Conservation (phyloP, 2,113 vertebrate species). For the Catagonus wagneri region DNA sequence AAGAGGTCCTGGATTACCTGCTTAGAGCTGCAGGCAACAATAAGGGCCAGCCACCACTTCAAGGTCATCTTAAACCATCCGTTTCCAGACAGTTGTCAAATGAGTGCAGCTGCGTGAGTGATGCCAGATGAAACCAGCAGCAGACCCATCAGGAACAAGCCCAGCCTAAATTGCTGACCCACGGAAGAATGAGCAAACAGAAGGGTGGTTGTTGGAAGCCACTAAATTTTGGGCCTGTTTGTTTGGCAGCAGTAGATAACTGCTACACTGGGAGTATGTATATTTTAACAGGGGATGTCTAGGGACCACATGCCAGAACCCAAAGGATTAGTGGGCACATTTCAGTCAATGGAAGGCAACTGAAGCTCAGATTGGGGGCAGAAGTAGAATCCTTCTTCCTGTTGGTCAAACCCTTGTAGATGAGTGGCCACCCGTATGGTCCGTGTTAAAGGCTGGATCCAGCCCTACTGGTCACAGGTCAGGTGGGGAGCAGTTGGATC, state of each 20-base stretch:
- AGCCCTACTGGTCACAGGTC: neutral
- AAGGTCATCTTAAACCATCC: neutral
- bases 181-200: neutral
- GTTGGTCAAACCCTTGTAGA: neutral
- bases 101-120: neutral
- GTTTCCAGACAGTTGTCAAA: neutral
- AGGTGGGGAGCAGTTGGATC: neutral
- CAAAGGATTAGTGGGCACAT: too few species aligned
- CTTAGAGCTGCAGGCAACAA: neutral
- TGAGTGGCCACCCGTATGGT: rapidly evolving
- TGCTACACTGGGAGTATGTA: neutral
- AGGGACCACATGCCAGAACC: rapidly evolving
- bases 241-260: neutral
- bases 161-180: neutral
- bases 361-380: neutral
- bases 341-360: neutral
- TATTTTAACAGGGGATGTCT: neutral
- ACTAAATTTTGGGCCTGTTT: neutral
- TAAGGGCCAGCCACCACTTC: neutral
- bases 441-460: neutral
- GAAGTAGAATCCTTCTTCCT: neutral
- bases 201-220: neutral
- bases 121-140: neutral
- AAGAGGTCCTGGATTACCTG: neutral
- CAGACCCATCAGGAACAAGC: neutral